Base-by-base conservation (phyloP, 2,888 invertebrate genomes). In the Neuroscelio doddi region DNA sequence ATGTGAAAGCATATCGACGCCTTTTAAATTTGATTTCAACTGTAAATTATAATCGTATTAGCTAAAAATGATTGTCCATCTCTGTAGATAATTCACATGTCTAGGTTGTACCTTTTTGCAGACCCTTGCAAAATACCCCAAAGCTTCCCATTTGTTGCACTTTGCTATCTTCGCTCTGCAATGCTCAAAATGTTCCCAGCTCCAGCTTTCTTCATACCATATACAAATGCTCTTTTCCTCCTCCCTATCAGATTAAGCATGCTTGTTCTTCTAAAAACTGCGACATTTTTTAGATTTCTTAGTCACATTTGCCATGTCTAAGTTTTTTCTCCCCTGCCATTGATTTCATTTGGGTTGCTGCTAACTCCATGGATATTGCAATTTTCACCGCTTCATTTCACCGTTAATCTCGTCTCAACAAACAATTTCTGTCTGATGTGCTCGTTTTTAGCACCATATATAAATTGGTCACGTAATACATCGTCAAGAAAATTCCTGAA, bases 401-500 rank as follows among this genome's bases (percentile, higher is more conserved):
- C 68, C 5, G 38, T 63, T n/a, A 71, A 15, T 5, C 39, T 32
- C 1, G 38, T 57, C 52, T 38, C 78, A 68, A 56, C 47, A 9
- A 77, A 45, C 8, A 78, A 46, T 15, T 57, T 62, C 17, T 65
- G 59, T 27, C 68, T 62, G 4, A 68, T 69, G 8, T 49, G 30
- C 12, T 70, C 69, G 24, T 58, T 56, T 7, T 24, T 27, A 4
- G 76, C 14, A 0, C 77, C 73, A 49, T 73, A 72, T 0, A 77
- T 71, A 1, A 77, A 51, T 49, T 66, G 51, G 36, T 72, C 70
- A 3, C 64, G 46, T 15, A 73, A 27, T 0, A 69, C 72, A 29
- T 76, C 64, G 5, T 71, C 63, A 15, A 75, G 44, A 68, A 72
- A 77, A 3, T 45, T 16, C 7, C 61, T 66, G 49, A 76, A 77